Evolutionary conservation across 2,888 invertebrate species (phyloP), one percentile per base, ranked within the genome.

Genomic region (Ectropis crepuscularia): DNA sequence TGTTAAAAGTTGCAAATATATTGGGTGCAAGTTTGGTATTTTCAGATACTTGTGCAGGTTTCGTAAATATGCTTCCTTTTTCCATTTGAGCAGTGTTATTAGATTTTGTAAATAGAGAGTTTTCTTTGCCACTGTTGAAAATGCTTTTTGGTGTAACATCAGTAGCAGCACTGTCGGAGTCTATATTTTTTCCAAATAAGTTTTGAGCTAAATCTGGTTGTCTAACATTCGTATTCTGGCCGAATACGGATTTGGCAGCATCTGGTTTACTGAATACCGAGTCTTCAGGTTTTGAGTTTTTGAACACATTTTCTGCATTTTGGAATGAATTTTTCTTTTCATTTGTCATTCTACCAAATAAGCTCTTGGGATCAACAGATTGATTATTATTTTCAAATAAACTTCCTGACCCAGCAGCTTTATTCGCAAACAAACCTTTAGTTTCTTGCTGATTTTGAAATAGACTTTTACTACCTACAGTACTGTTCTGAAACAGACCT

Each of bases 1-100:
- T 86, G 41, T 70, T 78, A 70, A 83, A 82, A 11, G 70, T 47
- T 38, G 83, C 82, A 76, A 90, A 89, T 69, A 89, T 83, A 67
- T 76, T 85, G 28, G 82, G 64, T 12, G 85, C 66, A 51, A 66
- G 65, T 46, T 78, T 79, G n/a, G 65, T 53, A 51, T 77, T 73
- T 48, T 76, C 71, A 16, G 53, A 63, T 54, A 70, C 76, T 66
- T 72, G 66, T 16, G 64, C 38, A 28, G 81, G 55, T 68, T 80
- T 85, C 6, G 77, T 72, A 77, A 90, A 89, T 66, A 90, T 81
- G 69, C 82, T 73, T 45, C 69, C 68, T 62, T 77, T 79, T 55
- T 70, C 77, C 61, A 79, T 78, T 63, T 77, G 73, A 28, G 41
- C 28, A 48, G 70, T 70, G 65, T 64, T 76, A 43, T 79, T 78